Base-by-base conservation (phyloP, 2,113 vertebrate genomes). In the Mormyrus lacerda region DNA sequence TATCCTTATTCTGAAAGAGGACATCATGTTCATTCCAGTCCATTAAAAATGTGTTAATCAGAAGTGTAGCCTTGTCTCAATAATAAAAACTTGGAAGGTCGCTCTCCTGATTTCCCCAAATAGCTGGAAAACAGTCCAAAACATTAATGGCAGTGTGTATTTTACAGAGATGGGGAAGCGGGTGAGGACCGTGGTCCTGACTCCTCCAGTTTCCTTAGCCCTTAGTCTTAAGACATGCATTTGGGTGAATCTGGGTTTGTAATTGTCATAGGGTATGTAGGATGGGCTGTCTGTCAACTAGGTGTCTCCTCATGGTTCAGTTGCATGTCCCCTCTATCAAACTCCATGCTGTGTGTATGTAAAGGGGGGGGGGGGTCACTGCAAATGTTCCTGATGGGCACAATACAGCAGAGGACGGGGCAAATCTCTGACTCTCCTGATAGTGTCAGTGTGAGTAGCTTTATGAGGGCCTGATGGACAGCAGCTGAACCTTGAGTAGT, bases 101-200 rank as follows among this genome's bases (percentile, higher is more conserved):
- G 8, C 61, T 87, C 61, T 50, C 35, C 88, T 48, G 83, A 73
- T 48, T 69, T 9, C 61, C 69, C 31, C 45, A 50, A 73, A 44
- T 55, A 58, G 65, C 84, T 69, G 7, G 48, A 84, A 48, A 50
- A 82, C 48, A 89, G 88, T 79, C 84, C 88, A 90, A 89, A 89
- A 87, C 73, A 51, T 76, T 53, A 89, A 89, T 90, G 44, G 86
- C 89, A 87, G 27, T 79, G 15, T 50, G 24, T 82, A 58, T 82
- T 87, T 89, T 61, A 47, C 79, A 44, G 73, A 53, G 21, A 17
- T 17, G 73, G n/a, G 73, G 10, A 42, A 35, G 15, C 5, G 0
- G 69, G 69, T 1, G 1, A 39, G 11, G 4, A 39, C 35, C 13
- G 15, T 42, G 17, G 17, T 7, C 69, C 5, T 31, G 31, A 31